A percentile compares a stretch with the other conserved stretches of the same genome.
Evolutionary conservation across 2,797 vertebrate genomes (phyloP).

Genomic region (Lophius americanus): DNA sequence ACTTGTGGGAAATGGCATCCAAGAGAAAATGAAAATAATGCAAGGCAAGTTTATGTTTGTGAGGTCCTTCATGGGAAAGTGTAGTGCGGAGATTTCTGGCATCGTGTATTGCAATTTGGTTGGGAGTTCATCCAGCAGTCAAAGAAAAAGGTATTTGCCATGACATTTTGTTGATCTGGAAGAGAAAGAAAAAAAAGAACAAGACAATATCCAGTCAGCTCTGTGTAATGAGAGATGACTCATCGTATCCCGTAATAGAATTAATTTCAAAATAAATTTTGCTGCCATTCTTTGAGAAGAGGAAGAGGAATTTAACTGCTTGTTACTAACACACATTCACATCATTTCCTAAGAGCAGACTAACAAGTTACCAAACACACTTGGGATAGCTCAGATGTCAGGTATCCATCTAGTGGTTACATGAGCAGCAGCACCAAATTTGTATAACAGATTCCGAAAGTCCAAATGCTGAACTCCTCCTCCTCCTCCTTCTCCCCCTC

Average conservation of each 20-base stretch:
- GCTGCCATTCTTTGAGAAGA: neutral
- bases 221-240: neutral
- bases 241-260: neutral
- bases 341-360: neutral
- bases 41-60: conserved; percentile 50
- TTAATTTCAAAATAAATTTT: neutral
- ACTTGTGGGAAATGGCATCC: conserved; percentile 47
- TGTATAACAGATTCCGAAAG: conserved; percentile 86
- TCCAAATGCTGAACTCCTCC: conserved; percentile 86
- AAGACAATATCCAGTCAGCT: neutral
- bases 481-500: conserved; percentile 75
- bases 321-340: neutral
- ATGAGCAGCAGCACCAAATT: conserved; percentile 73
- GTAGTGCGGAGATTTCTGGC: conserved; percentile 44
- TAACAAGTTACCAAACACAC: conserved; percentile 43
- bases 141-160: conserved; percentile 55
- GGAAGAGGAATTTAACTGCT: neutral
- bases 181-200: conserved; percentile 6
- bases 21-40: conserved; percentile 41
- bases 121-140: conserved; percentile 71
- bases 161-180: conserved; percentile 24
- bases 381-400: conserved; percentile 38
- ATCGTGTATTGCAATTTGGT: conserved; percentile 48
- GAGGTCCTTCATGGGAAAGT: conserved; percentile 49
- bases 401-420: conserved; percentile 62